Evolutionary conservation across 1,140 invertebrate species (phyloP).

Genomic region (Nebria ingens): DNA sequence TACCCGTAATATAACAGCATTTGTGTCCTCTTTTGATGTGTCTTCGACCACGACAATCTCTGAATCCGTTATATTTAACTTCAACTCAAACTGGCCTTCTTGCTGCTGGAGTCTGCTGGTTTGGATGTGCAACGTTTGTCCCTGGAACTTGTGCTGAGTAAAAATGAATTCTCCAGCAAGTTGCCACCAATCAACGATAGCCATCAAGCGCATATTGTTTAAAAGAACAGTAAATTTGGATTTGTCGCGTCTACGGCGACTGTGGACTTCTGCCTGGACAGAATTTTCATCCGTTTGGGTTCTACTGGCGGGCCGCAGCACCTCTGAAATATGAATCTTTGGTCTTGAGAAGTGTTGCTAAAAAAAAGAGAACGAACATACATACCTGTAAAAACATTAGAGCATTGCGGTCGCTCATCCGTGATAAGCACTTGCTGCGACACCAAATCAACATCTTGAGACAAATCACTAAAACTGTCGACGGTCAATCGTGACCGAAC

Average conservation of each 20-base stretch:
- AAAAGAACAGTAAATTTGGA: slow-evolving; percentile 81
- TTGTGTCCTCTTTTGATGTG: slow-evolving; percentile 74
- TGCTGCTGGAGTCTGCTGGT: not conserved
- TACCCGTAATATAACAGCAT: slow-evolving; percentile 87
- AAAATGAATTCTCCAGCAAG: slow-evolving; percentile 70
- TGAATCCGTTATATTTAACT: slow-evolving; percentile 90
- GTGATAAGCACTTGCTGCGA: slow-evolving; percentile 83
- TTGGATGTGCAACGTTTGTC: not conserved
- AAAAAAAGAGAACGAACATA: slow-evolving; percentile 77
- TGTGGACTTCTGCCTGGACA: slow-evolving; percentile 80
- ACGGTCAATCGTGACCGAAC: slow-evolving; percentile 78
- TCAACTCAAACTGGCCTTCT: slow-evolving; percentile 56
- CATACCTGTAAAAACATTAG: slow-evolving; percentile 39
- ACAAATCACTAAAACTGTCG: slow-evolving; percentile 75
- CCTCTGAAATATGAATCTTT: too few species aligned
- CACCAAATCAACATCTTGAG: slow-evolving; percentile 85
- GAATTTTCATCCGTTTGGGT: slow-evolving; percentile 36
- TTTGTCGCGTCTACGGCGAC: slow-evolving; percentile 55
- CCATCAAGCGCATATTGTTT: slow-evolving; percentile 92
- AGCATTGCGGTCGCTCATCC: slow-evolving; percentile 64
- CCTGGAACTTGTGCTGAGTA: not conserved
- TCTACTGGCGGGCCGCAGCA: slow-evolving; percentile 42
- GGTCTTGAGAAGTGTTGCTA: slow-evolving; percentile 76
- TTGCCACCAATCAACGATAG: slow-evolving; percentile 90
- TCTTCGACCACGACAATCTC: slow-evolving; percentile 92